Base-by-base conservation (phyloP, 2,888 invertebrate genomes). In the Chaetogeoica ovagalla region DNA sequence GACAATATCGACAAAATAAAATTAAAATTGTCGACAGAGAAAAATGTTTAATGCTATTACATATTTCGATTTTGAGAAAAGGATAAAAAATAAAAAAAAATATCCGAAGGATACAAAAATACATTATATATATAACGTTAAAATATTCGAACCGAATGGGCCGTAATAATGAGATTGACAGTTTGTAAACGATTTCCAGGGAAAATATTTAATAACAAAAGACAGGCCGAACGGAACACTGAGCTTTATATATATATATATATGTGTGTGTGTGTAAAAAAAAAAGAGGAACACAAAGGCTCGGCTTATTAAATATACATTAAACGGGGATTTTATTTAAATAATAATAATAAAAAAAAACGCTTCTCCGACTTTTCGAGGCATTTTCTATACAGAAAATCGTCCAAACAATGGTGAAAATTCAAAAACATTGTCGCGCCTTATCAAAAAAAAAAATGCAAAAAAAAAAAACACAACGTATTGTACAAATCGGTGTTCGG, bases 131-230 rank as follows among this genome's bases (percentile, higher is more conserved):
- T 59, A 57, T 43, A 43, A 43, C 43, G 43, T 43, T 43, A 9
- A 57, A 19, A 8, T n/a, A 59, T 21, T 21, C n/a, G n/a, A 63
- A 63, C 2, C 63, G 63, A 39, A 39, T 9, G 37, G 8, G 8
- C 19, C 39, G 39, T 39, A 63, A 63, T 63, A 63, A 39, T 63
- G 17, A 39, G 39, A 63, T 63, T 63, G 63, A 63, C 39, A 39
- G 63, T 63, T 63, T 19, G 13, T 39, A n/a, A 63, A 63, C 23
- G 17, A 63, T 63, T 63, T 63, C 19, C 60, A 1, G 39, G 37
- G 39, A 39, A 19, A 39, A 39, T 39, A n/a, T 63, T 39, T 63
- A 39, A 63, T 63, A 39, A 39, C 19, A 19, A 63, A 39, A 17
- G 21, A 17, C 63, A 37, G 37, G 19, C 19, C 37, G 39, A 39